phyloP scores from a whole-genome alignment of 2,888 invertebrate species.

The Neoascia interrupta region DNA sequence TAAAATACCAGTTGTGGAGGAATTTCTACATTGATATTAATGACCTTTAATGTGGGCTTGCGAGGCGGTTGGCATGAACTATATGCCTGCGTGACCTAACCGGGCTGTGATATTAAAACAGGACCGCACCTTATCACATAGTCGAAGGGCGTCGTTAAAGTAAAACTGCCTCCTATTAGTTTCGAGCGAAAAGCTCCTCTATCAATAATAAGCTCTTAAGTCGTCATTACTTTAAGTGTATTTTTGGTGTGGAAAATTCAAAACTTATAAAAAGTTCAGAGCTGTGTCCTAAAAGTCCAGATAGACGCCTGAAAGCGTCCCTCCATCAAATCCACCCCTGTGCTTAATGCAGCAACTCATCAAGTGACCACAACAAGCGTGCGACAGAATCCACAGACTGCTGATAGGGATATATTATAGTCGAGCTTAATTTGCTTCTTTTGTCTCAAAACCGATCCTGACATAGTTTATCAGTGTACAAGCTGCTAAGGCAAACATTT shows the following conservation, averaged over 20 bases:
- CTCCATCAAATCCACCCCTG: neutral
- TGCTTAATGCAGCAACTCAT: neutral
- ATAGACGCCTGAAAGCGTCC: no score
- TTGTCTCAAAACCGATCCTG: neutral
- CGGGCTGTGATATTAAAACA: neutral
- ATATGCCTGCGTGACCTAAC: neutral
- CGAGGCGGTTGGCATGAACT: neutral
- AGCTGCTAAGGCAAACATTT: neutral
- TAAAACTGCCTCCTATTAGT: no score
- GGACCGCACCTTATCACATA: neutral
- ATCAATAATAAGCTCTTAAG: no score
- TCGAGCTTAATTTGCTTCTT: neutral
- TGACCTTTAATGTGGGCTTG: slow-evolving; percentile 18
- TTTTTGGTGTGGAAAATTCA: no score
- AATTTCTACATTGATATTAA: slow-evolving; percentile 33
- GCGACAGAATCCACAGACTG: neutral
- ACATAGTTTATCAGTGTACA: slow-evolving; percentile 6
- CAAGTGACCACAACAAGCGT: slow-evolving; percentile 7
- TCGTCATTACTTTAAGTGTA: no score
- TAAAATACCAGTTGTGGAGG: neutral
- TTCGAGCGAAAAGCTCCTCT: no score
- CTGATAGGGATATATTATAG: neutral
- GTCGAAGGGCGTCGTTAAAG: neutral
- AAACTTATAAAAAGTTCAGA: no score
- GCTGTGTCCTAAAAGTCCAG: no score